phyloP scores from a whole-genome alignment of 1,140 invertebrate species.

The Cydia amplana region DNA sequence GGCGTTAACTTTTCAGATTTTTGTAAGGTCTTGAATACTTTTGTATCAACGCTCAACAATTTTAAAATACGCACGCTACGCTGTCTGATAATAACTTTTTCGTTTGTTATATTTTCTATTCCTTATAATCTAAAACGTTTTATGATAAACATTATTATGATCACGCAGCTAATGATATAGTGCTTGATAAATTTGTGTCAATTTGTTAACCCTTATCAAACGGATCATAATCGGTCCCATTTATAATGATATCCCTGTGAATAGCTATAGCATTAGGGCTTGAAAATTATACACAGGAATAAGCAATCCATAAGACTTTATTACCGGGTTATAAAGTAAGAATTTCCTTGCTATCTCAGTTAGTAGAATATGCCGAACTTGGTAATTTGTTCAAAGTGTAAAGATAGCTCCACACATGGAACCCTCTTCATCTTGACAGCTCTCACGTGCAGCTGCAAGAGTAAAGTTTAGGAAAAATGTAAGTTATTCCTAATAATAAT shows the following conservation, averaged over 20 bases:
- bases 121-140: no score
- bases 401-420: constrained; percentile 13
- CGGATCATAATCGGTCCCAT: constrained; percentile 2
- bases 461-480: background rate
- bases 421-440: constrained; percentile 27
- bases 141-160: background rate
- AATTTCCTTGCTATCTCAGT: background rate
- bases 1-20: no score
- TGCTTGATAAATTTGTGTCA: constrained; percentile 1
- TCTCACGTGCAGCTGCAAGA: constrained; percentile 20
- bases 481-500: constrained; percentile 1
- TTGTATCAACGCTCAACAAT: no score
- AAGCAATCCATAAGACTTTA: background rate
- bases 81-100: no score
- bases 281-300: background rate
- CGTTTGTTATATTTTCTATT: no score
- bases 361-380: background rate
- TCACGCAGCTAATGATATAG: background rate
- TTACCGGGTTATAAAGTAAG: background rate
- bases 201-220: constrained; percentile 30
- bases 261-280: background rate
- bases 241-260: constrained; percentile 5
- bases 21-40: no score
- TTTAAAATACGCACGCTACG: no score
- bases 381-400: constrained; percentile 23